Base-by-base conservation (phyloP, 1,140 invertebrate species). In the Nephotettix cincticeps region DNA sequence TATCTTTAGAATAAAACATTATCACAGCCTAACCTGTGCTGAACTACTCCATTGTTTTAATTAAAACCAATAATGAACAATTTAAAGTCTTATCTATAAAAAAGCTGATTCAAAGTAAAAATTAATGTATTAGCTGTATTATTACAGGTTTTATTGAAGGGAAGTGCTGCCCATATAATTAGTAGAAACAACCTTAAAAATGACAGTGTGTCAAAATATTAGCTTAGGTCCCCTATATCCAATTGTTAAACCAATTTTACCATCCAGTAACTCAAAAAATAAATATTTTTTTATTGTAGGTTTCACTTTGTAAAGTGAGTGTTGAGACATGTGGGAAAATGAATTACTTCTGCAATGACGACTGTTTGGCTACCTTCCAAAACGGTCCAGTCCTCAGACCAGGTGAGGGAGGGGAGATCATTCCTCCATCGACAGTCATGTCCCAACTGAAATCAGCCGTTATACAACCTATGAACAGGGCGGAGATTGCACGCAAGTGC, bases 351-450 rank as follows among this genome's bases (percentile, higher is more conserved):
- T 84, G 82, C 73, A 79, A 81, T 74, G 80, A 84, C 70, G 71
- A 71, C 0, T 84, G 85, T 80, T 84, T 85, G 77, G 80, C 82
- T 77, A 78, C 78, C 73, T 87, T 86, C 80, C 81, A 80, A 23
- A 69, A 72, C 17, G 81, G 78, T 71, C 70, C 73, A 36, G 4
- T 40, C 25, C 45, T 23, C 27, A 29, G 17, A 27, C 56, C 36
- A 25, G 65, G 32, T 2, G 66, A 51, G 43, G 32, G 54, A 43
- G 64, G 25, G 63, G 58, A 70, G 28, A 51, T 64, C 19, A 19
- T 27, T 1, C 2, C 30, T 2, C 13, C 29, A 14, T 6, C 28
- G 14, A 19, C 61, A 4, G 28, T 30, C 27, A 28, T 27, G 27
- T n/a, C 11, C 1, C n/a, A 32, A 64, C 4, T 32, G 17, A 64